phyloP scores from a whole-genome alignment of 1,140 invertebrate genomes.

The Pachyrhynchus sulphureomaculatus region DNA sequence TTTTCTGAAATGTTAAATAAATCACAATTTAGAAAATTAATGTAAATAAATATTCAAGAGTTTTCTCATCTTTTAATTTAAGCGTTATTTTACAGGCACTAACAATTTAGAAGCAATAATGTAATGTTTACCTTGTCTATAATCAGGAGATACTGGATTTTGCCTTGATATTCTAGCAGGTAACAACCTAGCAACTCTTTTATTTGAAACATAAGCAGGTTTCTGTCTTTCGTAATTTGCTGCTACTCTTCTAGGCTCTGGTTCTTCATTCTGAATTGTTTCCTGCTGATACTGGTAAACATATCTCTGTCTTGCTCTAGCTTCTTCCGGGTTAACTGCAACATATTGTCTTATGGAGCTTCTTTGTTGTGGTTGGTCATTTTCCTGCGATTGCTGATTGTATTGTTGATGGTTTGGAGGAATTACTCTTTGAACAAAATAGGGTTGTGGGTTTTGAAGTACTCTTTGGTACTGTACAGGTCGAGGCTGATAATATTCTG shows the following conservation, averaged over 20 bases:
- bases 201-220: conserved; percentile 4
- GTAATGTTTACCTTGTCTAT: not conserved
- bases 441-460: conserved; percentile 29
- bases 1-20: not conserved
- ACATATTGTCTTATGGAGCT: conserved; percentile 16
- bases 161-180: conserved; percentile 9
- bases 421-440: conserved; percentile 22
- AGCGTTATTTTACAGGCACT: conserved; percentile 42
- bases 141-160: conserved; percentile 24
- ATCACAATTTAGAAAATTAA: too few relatives aligned
- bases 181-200: conserved; percentile 37
- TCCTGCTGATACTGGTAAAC: conserved; percentile 22
- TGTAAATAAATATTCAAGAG: too few relatives aligned
- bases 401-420: conserved; percentile 16
- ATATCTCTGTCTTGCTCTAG: conserved; percentile 1
- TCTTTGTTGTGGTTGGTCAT: conserved; percentile 6
- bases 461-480: conserved; percentile 30
- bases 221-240: conserved; percentile 2
- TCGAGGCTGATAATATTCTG: conserved; percentile 24
- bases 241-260: conserved; percentile 5
- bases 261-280: conserved; percentile 8
- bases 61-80: too few relatives aligned
- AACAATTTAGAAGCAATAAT: not conserved
- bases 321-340: conserved; percentile 10
- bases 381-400: conserved; percentile 4